Percentiles rank a stretch among this genome's conserved stretches.
Conservation (phyloP, 2,797 vertebrate genomes). For the Onychomys torridus region DNA sequence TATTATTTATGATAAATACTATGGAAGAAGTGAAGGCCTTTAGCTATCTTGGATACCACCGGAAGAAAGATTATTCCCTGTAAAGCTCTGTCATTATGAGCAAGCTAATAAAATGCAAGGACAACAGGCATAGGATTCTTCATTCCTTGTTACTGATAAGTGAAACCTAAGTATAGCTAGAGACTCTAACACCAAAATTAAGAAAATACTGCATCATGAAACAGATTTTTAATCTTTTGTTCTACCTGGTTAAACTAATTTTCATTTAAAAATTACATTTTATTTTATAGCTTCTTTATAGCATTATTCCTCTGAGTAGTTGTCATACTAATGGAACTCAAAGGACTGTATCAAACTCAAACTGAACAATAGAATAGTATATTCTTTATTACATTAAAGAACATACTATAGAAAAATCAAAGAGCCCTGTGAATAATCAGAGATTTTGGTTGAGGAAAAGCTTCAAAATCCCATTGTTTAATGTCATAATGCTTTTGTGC, state of each 20-base stretch:
- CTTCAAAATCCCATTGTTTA: not conserved
- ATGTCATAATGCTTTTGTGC: not conserved
- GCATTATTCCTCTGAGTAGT: not conserved
- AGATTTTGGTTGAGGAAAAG: not conserved
- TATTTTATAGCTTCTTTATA: not conserved
- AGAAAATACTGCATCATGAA: not conserved
- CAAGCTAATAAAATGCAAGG: not conserved
- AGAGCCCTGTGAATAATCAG: not conserved
- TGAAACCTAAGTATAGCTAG: not conserved
- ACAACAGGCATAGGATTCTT: not conserved
- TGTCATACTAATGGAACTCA: conserved; percentile 21
- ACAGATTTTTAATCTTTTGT: not conserved
- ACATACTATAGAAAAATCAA: conserved; percentile 38
- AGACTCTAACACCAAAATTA: not conserved
- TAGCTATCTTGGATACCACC: not conserved
- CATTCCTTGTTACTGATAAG: not conserved
- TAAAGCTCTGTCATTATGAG: not conserved
- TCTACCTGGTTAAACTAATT: not conserved
- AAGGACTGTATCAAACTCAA: conserved; percentile 45
- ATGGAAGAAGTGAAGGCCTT: not conserved
- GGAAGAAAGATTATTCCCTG: not conserved
- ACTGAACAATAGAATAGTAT: not conserved
- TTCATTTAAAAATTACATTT: not conserved
- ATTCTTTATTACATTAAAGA: conserved; percentile 38
- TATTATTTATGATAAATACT: not conserved